These are phyloP conservation scores for Antheraea pernyi DNA, from an alignment of 1,140 invertebrate genomes.

Conservation along the genomic window DNA sequence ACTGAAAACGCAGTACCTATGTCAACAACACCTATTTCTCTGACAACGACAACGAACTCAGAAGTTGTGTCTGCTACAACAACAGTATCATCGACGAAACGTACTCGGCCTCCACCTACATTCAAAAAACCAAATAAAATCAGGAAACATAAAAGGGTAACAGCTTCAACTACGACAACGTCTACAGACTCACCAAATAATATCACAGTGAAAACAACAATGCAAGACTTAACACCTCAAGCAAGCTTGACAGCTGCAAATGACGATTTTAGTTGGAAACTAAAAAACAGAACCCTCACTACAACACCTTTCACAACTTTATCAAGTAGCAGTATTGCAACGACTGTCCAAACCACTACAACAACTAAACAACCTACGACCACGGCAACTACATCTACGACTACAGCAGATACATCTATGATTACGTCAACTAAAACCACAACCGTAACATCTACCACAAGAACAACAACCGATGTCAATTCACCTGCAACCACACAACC, in stretches of 20 bases:
- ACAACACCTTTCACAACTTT: constrained; percentile 17
- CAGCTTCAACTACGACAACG: constrained; percentile 39
- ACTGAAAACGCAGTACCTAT: constrained; percentile 17
- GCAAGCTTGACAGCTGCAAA: constrained; percentile 50
- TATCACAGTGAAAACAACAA: constrained; percentile 28
- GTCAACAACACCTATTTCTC: not conserved
- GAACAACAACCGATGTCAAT: constrained; percentile 20
- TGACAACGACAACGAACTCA: not conserved
- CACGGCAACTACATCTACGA: constrained; percentile 10
- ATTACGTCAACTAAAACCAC: constrained; percentile 12
- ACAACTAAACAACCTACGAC: constrained; percentile 31
- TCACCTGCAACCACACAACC: constrained; percentile 33
- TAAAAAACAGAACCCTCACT: constrained; percentile 18
- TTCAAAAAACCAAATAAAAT: constrained; percentile 60
- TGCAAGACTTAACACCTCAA: constrained; percentile 47
- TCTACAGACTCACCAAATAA: constrained; percentile 40
- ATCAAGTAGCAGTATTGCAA: constrained; percentile 8
- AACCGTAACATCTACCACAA: constrained; percentile 20
- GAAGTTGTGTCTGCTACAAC: constrained; percentile 27
- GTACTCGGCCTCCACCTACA: constrained; percentile 68
- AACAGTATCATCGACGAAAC: constrained; percentile 50
- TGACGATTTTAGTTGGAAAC: constrained; percentile 27
- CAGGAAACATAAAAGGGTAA: constrained; percentile 66
- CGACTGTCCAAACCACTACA: constrained; percentile 20
- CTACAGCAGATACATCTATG: constrained; percentile 11